These are phyloP conservation scores for Oryzias woworae DNA, from an alignment of 2,113 vertebrate genomes.

Conservation along the genomic window DNA sequence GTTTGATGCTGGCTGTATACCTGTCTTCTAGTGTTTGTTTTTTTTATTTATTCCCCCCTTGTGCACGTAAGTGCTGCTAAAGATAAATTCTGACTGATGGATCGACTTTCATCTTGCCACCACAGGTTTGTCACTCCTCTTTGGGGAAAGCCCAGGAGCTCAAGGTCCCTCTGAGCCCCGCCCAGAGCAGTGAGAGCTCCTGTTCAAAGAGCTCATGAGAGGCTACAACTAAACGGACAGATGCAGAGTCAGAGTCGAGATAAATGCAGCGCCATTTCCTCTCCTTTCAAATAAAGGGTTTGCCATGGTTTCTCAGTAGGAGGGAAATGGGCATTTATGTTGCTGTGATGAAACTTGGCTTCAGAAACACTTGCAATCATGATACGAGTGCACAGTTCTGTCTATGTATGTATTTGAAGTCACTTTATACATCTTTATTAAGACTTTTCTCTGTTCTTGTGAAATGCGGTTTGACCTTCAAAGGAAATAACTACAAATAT, in stretches of 20 bases:
- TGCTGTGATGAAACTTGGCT: too few species aligned
- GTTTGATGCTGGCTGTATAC: constrained; percentile 24
- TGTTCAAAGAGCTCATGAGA: constrained; percentile 20
- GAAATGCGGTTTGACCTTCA: too few species aligned
- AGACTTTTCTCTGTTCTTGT: too few species aligned
- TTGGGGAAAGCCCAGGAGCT: constrained; percentile 24
- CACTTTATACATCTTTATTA: too few species aligned
- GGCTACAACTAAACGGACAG: constrained; percentile 22
- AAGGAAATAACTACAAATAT: too few species aligned
- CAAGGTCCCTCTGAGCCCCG: constrained; percentile 37
- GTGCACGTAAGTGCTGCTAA: constrained; percentile 45
- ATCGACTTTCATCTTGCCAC: constrained; percentile 46
- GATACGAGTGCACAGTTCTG: too few species aligned
- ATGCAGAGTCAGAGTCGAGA: constrained; percentile 21
- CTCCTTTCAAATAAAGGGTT: constrained; percentile 17
- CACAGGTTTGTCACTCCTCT: constrained; percentile 48
- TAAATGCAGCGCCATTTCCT: constrained; percentile 24
- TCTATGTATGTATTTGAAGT: too few species aligned
- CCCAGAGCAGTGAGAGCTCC: constrained; percentile 35
- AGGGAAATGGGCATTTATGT: not conserved
- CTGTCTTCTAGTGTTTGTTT: constrained; percentile 16
- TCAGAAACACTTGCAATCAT: too few species aligned
- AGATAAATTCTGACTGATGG: constrained; percentile 54
- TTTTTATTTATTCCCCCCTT: constrained; percentile 26
- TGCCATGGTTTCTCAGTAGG: constrained; percentile 16